These are phyloP conservation scores for Euthynnus affinis DNA, from an alignment of 2,797 vertebrate species.

Conservation along the genomic window DNA sequence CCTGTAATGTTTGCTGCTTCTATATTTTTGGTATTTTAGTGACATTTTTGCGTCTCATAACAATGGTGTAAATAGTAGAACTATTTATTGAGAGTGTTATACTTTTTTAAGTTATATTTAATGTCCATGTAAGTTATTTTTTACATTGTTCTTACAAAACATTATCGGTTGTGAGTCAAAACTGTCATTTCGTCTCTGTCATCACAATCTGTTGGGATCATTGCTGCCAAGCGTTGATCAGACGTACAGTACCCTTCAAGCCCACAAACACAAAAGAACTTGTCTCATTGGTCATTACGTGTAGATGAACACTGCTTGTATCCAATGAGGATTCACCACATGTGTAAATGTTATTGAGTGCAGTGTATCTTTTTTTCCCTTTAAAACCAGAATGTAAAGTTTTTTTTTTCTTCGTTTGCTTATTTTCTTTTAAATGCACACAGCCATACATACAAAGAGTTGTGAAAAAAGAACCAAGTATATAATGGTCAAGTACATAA, in stretches of 20 bases:
- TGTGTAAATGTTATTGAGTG: constrained; percentile 66
- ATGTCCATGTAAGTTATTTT: constrained; percentile 99
- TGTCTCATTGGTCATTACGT: constrained; percentile 62
- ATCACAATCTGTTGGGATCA: constrained; percentile 70
- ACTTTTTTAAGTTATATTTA: constrained; percentile 99
- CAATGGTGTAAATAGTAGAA: constrained; percentile 99
- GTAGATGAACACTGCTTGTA: constrained; percentile 61
- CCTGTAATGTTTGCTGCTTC: constrained; percentile 98
- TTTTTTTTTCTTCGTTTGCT: constrained; percentile 39
- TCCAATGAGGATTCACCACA: constrained; percentile 66
- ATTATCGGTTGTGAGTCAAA: constrained; percentile 86
- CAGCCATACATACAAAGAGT: constrained; percentile 78
- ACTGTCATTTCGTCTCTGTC: constrained; percentile 67
- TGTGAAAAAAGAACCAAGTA: constrained; percentile 82
- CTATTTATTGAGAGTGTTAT: constrained; percentile 99
- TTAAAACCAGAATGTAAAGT: constrained; percentile 79
- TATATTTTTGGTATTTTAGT: constrained; percentile 90
- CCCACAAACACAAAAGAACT: constrained; percentile 50
- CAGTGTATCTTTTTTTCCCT: constrained; percentile 76
- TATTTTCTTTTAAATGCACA: constrained; percentile 51
- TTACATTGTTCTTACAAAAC: constrained; percentile 92
- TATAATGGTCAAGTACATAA: constrained; percentile 45
- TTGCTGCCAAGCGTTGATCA: constrained; percentile 77
- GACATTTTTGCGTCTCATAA: constrained; percentile 94
- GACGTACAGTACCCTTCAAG: constrained; percentile 74